Percentiles rank a stretch among this genome's conserved stretches.
These are phyloP conservation scores for Tyrannus savana DNA, from an alignment of 2,113 vertebrate genomes.

Conservation along the genomic window DNA sequence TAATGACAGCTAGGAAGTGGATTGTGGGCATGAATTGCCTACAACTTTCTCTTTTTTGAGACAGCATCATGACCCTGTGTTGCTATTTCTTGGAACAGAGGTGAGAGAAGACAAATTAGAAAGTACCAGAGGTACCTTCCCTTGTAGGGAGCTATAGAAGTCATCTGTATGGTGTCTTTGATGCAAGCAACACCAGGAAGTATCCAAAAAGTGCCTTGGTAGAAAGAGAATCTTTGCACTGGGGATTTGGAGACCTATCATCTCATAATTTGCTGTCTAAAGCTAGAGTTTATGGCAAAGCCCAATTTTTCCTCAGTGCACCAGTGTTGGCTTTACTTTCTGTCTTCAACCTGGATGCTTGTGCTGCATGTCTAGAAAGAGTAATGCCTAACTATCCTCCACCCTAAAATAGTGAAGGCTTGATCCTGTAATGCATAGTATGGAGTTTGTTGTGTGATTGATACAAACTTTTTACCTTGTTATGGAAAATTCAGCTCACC, in stretches of 20 bases:
- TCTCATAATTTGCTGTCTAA: background rate
- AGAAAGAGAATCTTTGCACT: background rate
- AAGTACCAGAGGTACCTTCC: background rate
- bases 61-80: background rate
- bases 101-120: background rate
- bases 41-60: background rate
- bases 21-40: background rate
- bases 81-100: background rate
- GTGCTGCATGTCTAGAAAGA: background rate
- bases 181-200: background rate
- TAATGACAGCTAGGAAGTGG: background rate
- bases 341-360: background rate
- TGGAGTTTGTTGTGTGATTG: background rate
- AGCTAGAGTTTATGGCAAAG: background rate
- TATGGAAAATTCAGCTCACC: background rate
- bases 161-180: background rate
- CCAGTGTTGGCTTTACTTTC: background rate
- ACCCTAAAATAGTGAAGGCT: background rate
- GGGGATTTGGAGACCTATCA: background rate
- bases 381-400: background rate
- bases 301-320: background rate
- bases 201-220: background rate
- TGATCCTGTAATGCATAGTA: background rate
- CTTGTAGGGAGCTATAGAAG: background rate
- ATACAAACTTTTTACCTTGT: background rate